Conservation (phyloP, 2,888 invertebrate genomes). For the Plusia festucae region DNA sequence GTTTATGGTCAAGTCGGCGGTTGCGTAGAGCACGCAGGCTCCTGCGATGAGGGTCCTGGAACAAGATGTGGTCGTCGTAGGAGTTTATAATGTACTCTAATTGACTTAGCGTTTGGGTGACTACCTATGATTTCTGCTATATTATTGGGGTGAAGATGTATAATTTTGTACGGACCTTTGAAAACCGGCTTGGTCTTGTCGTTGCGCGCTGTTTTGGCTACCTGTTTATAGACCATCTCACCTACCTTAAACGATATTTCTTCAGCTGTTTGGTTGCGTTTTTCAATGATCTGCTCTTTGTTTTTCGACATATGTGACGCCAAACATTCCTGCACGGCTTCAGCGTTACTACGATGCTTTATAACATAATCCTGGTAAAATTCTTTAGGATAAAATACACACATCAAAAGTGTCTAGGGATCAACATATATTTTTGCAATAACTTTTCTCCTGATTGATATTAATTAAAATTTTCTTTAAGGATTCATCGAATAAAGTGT, state of each 20-base stretch:
- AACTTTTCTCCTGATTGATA: no score
- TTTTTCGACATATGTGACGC: constrained; percentile 1
- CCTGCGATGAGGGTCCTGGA: constrained; percentile 5
- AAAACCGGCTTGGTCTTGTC: constrained; percentile 5
- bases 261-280: constrained; percentile 2
- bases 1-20: neutral
- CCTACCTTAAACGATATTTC: constrained; percentile 11
- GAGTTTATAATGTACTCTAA: constrained; percentile 15
- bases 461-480: no score
- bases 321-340: constrained; percentile 5
- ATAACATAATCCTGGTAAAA: constrained; percentile 12
- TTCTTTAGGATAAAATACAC: no score
- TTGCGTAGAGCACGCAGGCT: constrained; percentile 11
- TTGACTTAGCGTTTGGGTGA: constrained; percentile 18
- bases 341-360: neutral
- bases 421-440: no score
- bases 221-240: constrained; percentile 20
- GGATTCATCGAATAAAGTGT: no score
- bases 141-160: constrained; percentile 7
- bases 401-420: no score
- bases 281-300: neutral
- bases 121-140: neutral
- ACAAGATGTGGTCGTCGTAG: constrained; percentile 20
- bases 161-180: neutral
- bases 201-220: neutral